Base-by-base conservation (phyloP, 2,888 invertebrate species). In the Hydrotaea diabolus region DNA sequence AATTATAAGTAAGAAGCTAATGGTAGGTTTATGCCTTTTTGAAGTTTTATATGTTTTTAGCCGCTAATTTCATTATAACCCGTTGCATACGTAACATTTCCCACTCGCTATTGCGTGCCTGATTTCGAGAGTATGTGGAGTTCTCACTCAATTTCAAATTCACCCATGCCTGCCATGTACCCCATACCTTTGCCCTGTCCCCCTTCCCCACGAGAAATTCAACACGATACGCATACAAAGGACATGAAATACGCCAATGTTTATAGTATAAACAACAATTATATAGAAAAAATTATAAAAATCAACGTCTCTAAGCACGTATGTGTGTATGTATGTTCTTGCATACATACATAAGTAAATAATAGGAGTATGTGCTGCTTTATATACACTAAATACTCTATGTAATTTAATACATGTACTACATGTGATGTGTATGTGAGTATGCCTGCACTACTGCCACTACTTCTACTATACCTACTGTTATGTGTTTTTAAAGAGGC, bases 231-330 rank as follows among this genome's bases (percentile, higher is more conserved):
- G 23, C 43, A 46, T 69, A 46, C 21, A 39, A 46, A 26, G 59
- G 59, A 69, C 46, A 46, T 11, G 31, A 39, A 43, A 43, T 46
- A 23, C 46, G 69, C 46, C 21, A 66, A 69, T 46, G 23, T 43
- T 46, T 36, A 64, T 64, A 39, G 64, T 19, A 46, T 15, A 43
- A 66, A 39, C 17, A 66, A 66, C 66, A 66, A 66, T 64, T 21
- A 66, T 69, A 46, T 13, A 69, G 43, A 46, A 69, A 59, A 66
- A 69, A 69, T 39, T 21, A 69, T 69, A 69, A 69, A 59, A 69
- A 69, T 69, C 69, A 69, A 69, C 46, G 46, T 69, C 69, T 69
- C 69, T 69, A 69, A 69, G 46, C 69, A 53, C 31, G 26, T 43
- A 55, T 4, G 8, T 59, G 36, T 64, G 19, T 64, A 64, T 9